These are phyloP conservation scores for Hydractinia echinata DNA, from an alignment of 30 jellyfish, hydroid and myxozoan genomes.

Conservation along the genomic window DNA sequence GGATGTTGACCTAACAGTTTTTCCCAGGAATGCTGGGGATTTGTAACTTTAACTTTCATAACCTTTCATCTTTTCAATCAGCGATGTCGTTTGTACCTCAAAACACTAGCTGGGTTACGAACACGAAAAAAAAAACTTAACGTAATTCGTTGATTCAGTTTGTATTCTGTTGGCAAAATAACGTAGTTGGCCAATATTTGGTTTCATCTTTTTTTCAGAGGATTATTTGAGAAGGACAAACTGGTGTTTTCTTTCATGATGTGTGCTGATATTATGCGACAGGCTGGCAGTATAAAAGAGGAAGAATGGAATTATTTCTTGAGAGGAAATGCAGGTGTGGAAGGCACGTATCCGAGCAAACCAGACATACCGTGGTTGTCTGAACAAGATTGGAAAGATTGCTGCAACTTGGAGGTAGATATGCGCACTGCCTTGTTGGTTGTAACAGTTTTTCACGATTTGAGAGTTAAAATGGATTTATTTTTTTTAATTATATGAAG, in stretches of 20 bases:
- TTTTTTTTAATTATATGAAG: too few relatives aligned
- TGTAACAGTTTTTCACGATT: too few relatives aligned
- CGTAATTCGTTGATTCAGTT: too few relatives aligned
- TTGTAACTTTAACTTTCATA: too few relatives aligned
- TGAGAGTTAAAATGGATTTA: too few relatives aligned
- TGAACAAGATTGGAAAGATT: conserved; percentile 80
- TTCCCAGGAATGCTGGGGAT: too few relatives aligned
- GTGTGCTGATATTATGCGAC: conserved; percentile 88
- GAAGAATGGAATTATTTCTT: conserved; percentile 85
- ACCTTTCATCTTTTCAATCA: too few relatives aligned
- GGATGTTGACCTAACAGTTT: too few relatives aligned
- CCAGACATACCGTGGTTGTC: conserved; percentile 65
- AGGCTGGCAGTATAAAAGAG: conserved; percentile 46
- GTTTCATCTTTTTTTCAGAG: conserved; percentile 36
- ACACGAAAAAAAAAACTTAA: background rate
- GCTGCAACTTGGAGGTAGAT: conserved; percentile 83
- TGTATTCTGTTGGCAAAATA: too few relatives aligned
- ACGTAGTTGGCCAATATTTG: too few relatives aligned
- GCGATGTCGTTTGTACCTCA: background rate
- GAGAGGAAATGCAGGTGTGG: conserved; percentile 73
- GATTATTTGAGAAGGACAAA: conserved; percentile 85
- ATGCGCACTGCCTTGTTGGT: too few relatives aligned
- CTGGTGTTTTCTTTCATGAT: conserved; percentile 86
- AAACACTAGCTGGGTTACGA: background rate
- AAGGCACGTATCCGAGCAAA: conserved; percentile 53